Evolutionary conservation across 2,113 vertebrate genomes (phyloP).

Genomic region (Melanerpes formicivorus): DNA sequence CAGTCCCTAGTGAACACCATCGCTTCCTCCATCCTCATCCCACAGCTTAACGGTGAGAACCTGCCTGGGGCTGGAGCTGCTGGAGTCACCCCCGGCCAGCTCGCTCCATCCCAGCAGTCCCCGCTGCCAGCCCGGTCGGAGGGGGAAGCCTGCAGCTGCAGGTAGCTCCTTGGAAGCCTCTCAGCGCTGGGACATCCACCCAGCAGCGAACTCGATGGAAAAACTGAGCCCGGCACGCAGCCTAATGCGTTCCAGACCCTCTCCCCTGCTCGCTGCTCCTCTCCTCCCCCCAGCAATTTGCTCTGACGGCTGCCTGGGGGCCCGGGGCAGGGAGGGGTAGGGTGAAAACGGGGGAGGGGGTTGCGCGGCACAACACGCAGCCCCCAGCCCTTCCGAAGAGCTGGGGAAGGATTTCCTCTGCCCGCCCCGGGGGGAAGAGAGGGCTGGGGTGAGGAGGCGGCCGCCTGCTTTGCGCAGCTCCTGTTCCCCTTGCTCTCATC

Average conservation of each 20-base stretch:
- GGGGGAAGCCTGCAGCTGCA: not conserved
- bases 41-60: slow-evolving; percentile 66
- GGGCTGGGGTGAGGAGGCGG: not conserved
- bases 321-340: no score
- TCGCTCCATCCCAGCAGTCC: fast-evolving
- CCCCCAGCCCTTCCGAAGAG: not conserved
- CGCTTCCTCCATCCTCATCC: slow-evolving; percentile 31
- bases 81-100: fast-evolving
- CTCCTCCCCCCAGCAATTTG: not conserved
- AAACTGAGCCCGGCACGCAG: not conserved
- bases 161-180: fast-evolving
- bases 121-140: not conserved
- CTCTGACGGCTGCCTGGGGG: not conserved
- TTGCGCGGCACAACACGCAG: fast-evolving
- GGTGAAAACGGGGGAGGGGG: no score
- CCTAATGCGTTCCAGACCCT: slow-evolving; percentile 18
- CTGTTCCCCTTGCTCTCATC: not conserved
- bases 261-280: not conserved
- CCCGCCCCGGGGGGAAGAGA: not conserved
- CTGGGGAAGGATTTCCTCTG: not conserved
- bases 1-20: slow-evolving; percentile 63
- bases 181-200: not conserved
- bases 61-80: not conserved
- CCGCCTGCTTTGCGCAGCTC: fast-evolving
- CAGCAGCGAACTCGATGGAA: not conserved